A percentile compares a stretch with the other conserved stretches of the same genome.
Conservation (phyloP, 2,113 vertebrate species). For the Megaceryle torquata region DNA sequence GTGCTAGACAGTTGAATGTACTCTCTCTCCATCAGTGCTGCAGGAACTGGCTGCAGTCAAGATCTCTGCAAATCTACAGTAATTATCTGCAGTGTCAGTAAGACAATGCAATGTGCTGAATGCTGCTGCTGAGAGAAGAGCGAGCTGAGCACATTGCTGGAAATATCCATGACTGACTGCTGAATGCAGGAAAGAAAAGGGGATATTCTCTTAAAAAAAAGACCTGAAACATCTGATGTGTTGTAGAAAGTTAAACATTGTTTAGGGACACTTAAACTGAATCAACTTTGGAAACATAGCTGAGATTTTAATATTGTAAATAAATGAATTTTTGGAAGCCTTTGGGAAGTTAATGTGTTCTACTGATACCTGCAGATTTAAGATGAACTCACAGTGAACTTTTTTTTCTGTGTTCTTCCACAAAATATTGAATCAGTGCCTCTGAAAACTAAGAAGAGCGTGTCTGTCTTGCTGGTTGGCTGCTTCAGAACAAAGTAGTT, state of each 20-base stretch:
- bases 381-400: not conserved
- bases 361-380: not conserved
- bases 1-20: not conserved
- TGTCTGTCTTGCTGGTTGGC: not conserved
- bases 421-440: not conserved
- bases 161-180: not conserved
- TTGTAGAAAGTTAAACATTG: not conserved
- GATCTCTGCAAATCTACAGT: not conserved
- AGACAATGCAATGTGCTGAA: not conserved
- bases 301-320: not conserved
- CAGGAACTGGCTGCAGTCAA: not conserved
- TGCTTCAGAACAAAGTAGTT: not conserved
- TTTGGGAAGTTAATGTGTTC: not conserved
- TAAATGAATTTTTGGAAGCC: not conserved
- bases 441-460: not conserved
- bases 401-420: not conserved
- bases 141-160: not conserved
- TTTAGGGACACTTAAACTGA: not conserved
- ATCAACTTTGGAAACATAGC: not conserved
- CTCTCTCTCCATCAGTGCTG: not conserved
- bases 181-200: not conserved
- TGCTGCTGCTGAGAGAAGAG: not conserved
- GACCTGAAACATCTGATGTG: not conserved
- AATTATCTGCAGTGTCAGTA: not conserved
- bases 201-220: not conserved